Conservation (phyloP, 2,797 vertebrate genomes). For the Antrozous pallidus region DNA sequence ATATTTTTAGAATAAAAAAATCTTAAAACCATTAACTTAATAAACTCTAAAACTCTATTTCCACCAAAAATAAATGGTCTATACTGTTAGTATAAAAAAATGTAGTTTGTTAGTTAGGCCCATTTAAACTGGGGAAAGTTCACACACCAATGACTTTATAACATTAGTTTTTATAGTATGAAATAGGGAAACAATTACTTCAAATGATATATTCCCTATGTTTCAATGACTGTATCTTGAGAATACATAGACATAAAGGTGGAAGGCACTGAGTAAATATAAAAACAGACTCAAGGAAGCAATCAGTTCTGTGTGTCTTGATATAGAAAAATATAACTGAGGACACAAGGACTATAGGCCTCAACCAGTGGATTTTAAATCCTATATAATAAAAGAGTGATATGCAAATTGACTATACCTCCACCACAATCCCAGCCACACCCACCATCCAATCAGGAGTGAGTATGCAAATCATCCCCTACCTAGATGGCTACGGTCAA, state of each 20-base stretch:
- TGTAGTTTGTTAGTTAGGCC: neutral
- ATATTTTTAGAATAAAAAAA: too few species aligned
- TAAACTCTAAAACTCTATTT: neutral
- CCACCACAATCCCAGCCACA: too few species aligned
- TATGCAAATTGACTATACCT: too few species aligned
- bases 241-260: neutral
- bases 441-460: too few species aligned
- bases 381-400: too few species aligned
- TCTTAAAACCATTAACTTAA: neutral
- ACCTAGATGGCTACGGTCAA: too few species aligned
- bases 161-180: accelerated
- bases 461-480: too few species aligned
- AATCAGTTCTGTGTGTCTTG: neutral
- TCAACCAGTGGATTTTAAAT: neutral
- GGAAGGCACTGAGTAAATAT: neutral
- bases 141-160: neutral
- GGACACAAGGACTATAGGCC: neutral
- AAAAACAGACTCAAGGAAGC: neutral
- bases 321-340: neutral
- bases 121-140: neutral
- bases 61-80: neutral
- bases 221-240: neutral
- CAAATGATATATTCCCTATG: neutral
- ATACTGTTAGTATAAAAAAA: neutral
- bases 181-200: neutral